Evolutionary conservation across 1,140 invertebrate genomes (phyloP).

Genomic region (Dreissena rostriformis): DNA sequence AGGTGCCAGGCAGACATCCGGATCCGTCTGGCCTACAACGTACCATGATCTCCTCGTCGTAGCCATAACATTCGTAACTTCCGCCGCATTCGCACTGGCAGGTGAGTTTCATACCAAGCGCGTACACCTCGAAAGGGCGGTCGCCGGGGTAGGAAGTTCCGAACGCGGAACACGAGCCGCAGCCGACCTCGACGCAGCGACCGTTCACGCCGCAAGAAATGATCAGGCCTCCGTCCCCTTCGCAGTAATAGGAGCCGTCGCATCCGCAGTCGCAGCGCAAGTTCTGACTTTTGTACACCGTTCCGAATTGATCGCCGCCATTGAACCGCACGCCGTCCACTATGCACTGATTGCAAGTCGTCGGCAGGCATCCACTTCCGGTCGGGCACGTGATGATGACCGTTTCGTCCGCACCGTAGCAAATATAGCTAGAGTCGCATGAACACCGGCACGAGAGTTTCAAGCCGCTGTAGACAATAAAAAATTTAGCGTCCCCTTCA

Average conservation of each 20-base stretch:
- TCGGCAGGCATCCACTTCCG: conserved; percentile 35
- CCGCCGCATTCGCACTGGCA: conserved; percentile 50
- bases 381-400: conserved; percentile 22
- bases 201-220: conserved; percentile 27
- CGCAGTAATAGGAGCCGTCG: conserved; percentile 51
- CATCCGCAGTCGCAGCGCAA: conserved; percentile 45
- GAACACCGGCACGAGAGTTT: conserved; percentile 29
- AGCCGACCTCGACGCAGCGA: conserved; percentile 42
- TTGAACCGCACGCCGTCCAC: conserved; percentile 31
- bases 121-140: conserved; percentile 12
- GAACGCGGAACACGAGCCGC: conserved; percentile 23
- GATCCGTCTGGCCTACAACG: conserved; percentile 32
- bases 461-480: conserved; percentile 32
- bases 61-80: conserved; percentile 42
- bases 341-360: conserved; percentile 29
- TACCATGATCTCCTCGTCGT: conserved; percentile 14
- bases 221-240: conserved; percentile 23
- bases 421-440: conserved; percentile 35
- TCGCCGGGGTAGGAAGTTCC: conserved; percentile 18
- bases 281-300: conserved; percentile 14
- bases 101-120: conserved; percentile 19
- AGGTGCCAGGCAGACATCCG: conserved; percentile 27
- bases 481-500: conserved; percentile 30
- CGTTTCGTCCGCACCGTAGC: conserved; percentile 12
- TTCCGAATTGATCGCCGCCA: conserved; percentile 39